phyloP scores from a whole-genome alignment of 2,113 vertebrate genomes.

The Pipa parva region DNA sequence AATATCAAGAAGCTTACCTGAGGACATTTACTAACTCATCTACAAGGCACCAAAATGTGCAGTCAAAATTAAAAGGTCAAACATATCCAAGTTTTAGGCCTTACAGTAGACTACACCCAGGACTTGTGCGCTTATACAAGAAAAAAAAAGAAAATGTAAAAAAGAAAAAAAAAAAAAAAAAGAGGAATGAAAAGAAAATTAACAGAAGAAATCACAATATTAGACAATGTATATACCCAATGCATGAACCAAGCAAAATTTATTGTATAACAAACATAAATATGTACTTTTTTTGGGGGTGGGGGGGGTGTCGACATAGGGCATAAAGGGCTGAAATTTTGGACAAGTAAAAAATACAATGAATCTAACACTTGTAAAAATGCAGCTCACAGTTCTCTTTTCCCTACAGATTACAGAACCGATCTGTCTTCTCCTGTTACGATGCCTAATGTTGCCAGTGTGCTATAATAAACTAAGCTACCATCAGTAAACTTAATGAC shows the following conservation, averaged over 20 bases:
- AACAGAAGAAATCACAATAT: background rate
- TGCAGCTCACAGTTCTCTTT: background rate
- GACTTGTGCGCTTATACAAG: background rate
- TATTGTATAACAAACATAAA: slow-evolving; percentile 17
- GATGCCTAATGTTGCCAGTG: background rate
- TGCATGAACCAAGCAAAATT: slow-evolving; percentile 5
- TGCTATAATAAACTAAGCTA: background rate
- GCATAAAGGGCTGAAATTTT: slow-evolving; percentile 2
- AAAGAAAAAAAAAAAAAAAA: background rate
- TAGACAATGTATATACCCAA: background rate
- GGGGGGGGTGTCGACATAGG: background rate
- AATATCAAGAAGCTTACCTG: background rate
- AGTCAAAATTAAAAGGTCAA: background rate
- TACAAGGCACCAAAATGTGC: slow-evolving; percentile 23
- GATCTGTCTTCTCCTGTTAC: background rate
- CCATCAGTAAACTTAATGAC: too few species aligned
- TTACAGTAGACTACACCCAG: background rate
- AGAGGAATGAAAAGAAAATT: background rate
- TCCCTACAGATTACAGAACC: background rate
- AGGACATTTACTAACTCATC: background rate
- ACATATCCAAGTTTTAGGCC: too few species aligned
- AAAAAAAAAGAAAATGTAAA: background rate
- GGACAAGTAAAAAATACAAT: slow-evolving; percentile 14
- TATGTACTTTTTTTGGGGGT: background rate
- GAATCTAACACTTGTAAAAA: background rate